Evolutionary conservation across 1,140 invertebrate species (phyloP), one percentile per base, ranked within the genome.

Genomic region (Papilio aristodemus): DNA sequence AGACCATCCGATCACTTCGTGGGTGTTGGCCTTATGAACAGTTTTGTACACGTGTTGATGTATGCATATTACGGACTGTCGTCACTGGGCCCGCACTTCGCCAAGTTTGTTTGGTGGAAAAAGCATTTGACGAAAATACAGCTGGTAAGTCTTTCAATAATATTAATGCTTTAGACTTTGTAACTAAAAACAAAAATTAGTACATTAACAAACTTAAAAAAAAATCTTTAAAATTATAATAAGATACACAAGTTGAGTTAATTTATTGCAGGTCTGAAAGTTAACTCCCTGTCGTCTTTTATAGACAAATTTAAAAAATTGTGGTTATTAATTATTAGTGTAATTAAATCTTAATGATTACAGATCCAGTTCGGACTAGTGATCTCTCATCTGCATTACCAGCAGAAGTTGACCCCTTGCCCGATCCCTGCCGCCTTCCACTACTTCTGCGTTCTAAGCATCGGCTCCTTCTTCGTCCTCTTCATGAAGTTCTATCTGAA

Each of bases 21-120:
- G 0, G 82, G 88, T 0, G 86, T 90, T 0, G 88, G 88, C 0
- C 67, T 87, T n/a, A 73, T 90, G 17, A 90, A 88, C 74, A 90
- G 88, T 80, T 95, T 97, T 32, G 97, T 99, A 0, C 98, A 99
- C 78, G 94, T 97, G 4, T 92, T 97, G 36, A 97, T 98, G 97
- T 98, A 98, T 81, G 93, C 94, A 22, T 98, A 98, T 81, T 98
- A 98, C 86, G 95, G 97, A 91, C 92, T 98, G 70, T 93, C 97
- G 0, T 96, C 97, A 1, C 93, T 98, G 93, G 97, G 97, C 17
- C 97, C 97, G 14, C 93, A 95, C 70, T 97, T 96, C 82, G 95
- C 96, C 75, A 97, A 96, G 82, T 98, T 95, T 83, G 89, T 98
- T 1, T 98, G 97, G 97, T 98, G 97, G 97, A 98, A 98, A 85